A percentile compares a stretch with the other conserved stretches of the same genome.
phyloP scores from a whole-genome alignment of 2,113 vertebrate species.

The Lamprologus tigripictilis region DNA sequence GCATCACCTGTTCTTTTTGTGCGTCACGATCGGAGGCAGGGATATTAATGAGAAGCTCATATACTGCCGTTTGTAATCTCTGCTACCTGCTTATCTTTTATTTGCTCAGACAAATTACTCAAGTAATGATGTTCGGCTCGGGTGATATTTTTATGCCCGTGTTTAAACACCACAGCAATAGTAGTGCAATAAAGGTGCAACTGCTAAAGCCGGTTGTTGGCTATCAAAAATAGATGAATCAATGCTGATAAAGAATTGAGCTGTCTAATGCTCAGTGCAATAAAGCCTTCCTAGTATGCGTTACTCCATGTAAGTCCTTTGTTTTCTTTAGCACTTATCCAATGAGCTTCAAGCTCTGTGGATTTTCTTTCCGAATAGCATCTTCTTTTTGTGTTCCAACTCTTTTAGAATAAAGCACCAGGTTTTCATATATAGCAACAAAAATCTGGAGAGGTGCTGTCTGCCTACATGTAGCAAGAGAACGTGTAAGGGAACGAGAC shows the following conservation, averaged over 20 bases:
- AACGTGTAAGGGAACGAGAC: fast-evolving
- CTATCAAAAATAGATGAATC: not conserved
- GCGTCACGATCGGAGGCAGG: fast-evolving
- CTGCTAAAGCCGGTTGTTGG: not conserved
- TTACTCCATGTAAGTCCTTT: not conserved
- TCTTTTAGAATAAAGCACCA: not conserved
- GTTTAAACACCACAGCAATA: not conserved
- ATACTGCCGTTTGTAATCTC: not conserved
- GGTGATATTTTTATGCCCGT: not conserved
- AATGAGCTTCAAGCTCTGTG: not conserved
- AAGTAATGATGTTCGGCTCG: not conserved
- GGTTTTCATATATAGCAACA: not conserved
- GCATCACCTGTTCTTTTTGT: fast-evolving
- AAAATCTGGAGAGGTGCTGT: fast-evolving
- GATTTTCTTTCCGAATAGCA: not conserved
- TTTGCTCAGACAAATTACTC: conserved; percentile 5
- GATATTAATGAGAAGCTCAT: not conserved
- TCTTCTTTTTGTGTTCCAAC: not conserved
- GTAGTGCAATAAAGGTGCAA: not conserved
- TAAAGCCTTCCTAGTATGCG: not conserved
- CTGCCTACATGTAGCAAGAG: not conserved
- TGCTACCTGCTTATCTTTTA: not conserved
- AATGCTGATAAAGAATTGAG: not conserved
- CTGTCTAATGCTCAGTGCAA: not conserved
- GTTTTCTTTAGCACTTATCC: not conserved